phyloP scores from a whole-genome alignment of 2,113 vertebrate species.

The Hucho hucho region DNA sequence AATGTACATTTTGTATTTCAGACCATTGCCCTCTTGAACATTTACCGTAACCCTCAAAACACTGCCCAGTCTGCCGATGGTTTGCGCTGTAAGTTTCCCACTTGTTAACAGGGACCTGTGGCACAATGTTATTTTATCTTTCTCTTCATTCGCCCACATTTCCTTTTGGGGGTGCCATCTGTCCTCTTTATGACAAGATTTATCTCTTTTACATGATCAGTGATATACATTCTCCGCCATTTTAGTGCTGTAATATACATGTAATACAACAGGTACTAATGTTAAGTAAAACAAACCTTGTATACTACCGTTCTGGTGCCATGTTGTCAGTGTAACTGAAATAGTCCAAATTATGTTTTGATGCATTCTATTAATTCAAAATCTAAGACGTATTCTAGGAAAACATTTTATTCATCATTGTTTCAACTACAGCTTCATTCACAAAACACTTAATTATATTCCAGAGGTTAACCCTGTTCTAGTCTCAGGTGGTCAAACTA shows the following conservation, averaged over 20 bases:
- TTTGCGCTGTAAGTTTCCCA: constrained; percentile 92
- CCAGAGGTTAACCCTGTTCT: not conserved
- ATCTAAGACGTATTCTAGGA: too few species aligned
- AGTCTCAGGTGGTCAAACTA: not conserved
- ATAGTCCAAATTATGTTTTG: not conserved
- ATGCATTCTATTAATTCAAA: not conserved
- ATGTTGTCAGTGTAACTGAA: not conserved
- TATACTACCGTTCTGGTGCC: not conserved
- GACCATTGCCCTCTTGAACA: constrained; percentile 99
- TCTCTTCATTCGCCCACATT: not conserved
- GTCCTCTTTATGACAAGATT: not conserved
- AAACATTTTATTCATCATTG: not conserved
- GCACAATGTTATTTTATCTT: constrained; percentile 15
- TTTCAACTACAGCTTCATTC: not conserved
- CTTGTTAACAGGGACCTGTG: constrained; percentile 61
- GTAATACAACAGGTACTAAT: not conserved
- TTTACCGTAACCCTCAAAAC: constrained; percentile 99
- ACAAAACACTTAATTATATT: not conserved
- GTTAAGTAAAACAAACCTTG: not conserved
- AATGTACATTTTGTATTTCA: constrained; percentile 96
- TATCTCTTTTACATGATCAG: not conserved
- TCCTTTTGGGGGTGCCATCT: not conserved
- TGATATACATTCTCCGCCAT: too few species aligned
- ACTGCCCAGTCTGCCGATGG: constrained; percentile 98
- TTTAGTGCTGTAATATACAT: too few species aligned